Percentiles rank a stretch among this genome's conserved stretches.
Evolutionary conservation across 1,140 invertebrate species (phyloP).

Genomic region (Aphis craccivora): DNA sequence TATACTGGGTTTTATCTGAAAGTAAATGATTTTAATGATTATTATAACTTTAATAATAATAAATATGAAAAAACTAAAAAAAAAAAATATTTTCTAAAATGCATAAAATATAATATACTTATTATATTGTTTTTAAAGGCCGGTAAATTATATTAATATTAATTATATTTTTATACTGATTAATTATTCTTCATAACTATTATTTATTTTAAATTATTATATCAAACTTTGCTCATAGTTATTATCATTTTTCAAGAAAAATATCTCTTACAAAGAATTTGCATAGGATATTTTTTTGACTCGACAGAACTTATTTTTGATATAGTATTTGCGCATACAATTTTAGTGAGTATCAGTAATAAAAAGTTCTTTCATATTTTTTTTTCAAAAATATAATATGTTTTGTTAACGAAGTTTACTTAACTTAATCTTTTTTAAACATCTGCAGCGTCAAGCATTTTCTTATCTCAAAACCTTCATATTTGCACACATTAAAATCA

Average conservation of each 20-base stretch:
- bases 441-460: neutral
- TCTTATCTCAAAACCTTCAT: neutral
- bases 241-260: neutral
- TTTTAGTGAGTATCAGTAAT: neutral
- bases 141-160: too few species aligned
- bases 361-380: neutral
- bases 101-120: too few species aligned
- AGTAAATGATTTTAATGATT: neutral
- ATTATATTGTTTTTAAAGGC: neutral
- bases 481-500: constrained; percentile 15
- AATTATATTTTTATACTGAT: too few species aligned
- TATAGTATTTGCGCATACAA: neutral
- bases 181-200: neutral
- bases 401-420: neutral
- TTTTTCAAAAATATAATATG: neutral
- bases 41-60: neutral
- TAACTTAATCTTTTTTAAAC: neutral
- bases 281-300: neutral
- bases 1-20: neutral
- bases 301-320: neutral
- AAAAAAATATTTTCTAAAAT: neutral
- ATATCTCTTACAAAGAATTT: neutral
- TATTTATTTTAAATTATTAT: neutral
- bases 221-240: neutral
- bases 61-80: neutral